Evolutionary conservation across 2,888 invertebrate genomes (phyloP).

Genomic region (Eilema caniola): DNA sequence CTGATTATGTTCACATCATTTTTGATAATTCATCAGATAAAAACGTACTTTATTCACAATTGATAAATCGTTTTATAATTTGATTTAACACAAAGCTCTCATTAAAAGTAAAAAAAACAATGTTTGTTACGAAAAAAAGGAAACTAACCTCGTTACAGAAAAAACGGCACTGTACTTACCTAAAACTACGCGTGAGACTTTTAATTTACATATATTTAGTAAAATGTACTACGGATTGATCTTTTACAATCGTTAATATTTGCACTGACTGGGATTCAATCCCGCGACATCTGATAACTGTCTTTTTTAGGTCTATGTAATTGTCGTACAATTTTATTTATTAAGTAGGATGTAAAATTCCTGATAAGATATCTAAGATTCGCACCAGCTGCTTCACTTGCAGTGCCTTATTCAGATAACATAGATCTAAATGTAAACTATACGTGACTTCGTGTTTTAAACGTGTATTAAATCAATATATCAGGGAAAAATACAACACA

Average conservation of each 20-base stretch:
- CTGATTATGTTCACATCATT: neutral
- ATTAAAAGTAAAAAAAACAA: neutral
- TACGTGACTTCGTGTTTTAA: constrained; percentile 15
- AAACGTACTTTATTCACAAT: neutral
- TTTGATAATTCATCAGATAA: neutral
- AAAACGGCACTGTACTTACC: neutral
- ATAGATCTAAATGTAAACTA: constrained; percentile 12
- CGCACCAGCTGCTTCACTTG: neutral
- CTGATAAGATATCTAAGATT: neutral
- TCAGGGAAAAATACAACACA: neutral
- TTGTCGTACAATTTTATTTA: too few relatives aligned
- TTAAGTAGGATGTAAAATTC: too few relatives aligned
- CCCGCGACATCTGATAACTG: too few relatives aligned
- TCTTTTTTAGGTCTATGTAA: too few relatives aligned
- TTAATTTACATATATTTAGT: too few relatives aligned
- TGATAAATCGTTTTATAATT: neutral
- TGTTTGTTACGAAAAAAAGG: neutral
- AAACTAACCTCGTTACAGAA: neutral
- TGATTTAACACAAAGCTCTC: neutral
- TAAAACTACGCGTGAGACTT: too few relatives aligned
- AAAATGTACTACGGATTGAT: too few relatives aligned
- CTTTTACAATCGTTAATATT: too few relatives aligned
- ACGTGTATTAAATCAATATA: neutral
- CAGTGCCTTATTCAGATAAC: constrained; percentile 10
- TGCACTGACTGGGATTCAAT: too few relatives aligned